These are phyloP conservation scores for Drosophila aff. DNA, from an alignment of 1,140 invertebrate species.

Conservation along the genomic window DNA sequence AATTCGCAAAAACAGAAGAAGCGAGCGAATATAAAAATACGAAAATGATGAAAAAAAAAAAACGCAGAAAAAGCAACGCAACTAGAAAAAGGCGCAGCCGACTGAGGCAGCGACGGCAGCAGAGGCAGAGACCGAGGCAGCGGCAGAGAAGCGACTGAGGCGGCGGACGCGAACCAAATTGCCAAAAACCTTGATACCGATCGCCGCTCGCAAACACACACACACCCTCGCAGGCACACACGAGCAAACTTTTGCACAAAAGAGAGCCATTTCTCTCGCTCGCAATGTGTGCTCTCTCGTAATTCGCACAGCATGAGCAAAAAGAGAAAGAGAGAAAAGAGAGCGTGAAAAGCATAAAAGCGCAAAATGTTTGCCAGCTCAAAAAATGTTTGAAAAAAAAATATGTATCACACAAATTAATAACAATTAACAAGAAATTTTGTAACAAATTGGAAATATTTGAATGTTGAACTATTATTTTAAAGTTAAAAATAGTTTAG, in stretches of 20 bases:
- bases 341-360: conserved; percentile 30
- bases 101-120: conserved; percentile 33
- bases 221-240: conserved; percentile 5
- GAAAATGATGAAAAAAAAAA: not conserved
- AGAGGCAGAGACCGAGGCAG: conserved; percentile 42
- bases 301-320: conserved; percentile 1
- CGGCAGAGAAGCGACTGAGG: conserved; percentile 70
- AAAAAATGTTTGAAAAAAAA: conserved; percentile 43
- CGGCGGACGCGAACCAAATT: conserved; percentile 82
- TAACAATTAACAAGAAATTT: not conserved
- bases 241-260: conserved; percentile 27
- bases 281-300: not conserved
- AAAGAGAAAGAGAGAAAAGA: conserved; percentile 5
- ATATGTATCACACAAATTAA: conserved; percentile 1
- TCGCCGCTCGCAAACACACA: conserved; percentile 58
- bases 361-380: conserved; percentile 45
- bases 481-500: no score
- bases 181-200: conserved; percentile 85
- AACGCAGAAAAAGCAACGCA: conserved; percentile 54
- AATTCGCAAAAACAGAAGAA: conserved; percentile 70
- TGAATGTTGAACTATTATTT: no score
- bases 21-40: conserved; percentile 20
- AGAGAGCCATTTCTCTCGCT: conserved; percentile 33
- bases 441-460: not conserved
- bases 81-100: conserved; percentile 78